Evolutionary conservation across 2,888 invertebrate species (phyloP), one percentile per base, ranked within the genome.

Genomic region (Stramonita haemastoma): DNA sequence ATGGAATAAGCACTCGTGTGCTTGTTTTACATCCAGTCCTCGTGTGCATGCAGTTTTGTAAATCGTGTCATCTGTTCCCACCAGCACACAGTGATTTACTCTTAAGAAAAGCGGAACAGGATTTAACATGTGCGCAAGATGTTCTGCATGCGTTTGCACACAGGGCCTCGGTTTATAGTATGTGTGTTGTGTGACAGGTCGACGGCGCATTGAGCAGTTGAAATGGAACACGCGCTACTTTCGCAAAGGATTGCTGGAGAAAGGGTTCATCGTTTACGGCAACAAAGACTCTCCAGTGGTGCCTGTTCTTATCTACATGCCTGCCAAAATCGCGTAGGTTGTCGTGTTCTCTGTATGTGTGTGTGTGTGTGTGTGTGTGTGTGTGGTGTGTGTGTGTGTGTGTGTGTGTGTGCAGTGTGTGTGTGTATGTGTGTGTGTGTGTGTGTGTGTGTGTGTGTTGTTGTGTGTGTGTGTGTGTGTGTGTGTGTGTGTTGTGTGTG

Each of bases 211-310:
- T 79, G 96, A 96, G 87, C 97, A 97, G 93, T 97, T 99, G 91
- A 97, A 97, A 1, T 97, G 97, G 92, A 99, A 99, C 96, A 98
- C 98, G 0, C 96, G 97, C 88, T 98, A 98, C 96, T 98, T 98
- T 95, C 97, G 98, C 90, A 96, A 97, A 92, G 97, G 97, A 92
- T 96, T 99, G 92, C 97, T 97, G 91, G 98, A 98, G 96, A 97
- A 98, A 96, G 99, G 99, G 92, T 98, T 99, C 93, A 98, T 99
- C 93, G 97, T 98, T 92, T 98, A 98, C 96, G 99, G 99, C 15
- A 98, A 98, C 96, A 97, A 97, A 95, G 98, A 98, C 96, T 99
- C 99, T 84, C 99, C 99, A 0, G 99, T 99, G 91, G 98, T 99
- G 94, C 99, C 99, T n/a, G 97, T 99, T 97, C 96, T 99, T 95